Conservation (phyloP, 1,140 invertebrate species). For the Frieseomelitta varia region DNA sequence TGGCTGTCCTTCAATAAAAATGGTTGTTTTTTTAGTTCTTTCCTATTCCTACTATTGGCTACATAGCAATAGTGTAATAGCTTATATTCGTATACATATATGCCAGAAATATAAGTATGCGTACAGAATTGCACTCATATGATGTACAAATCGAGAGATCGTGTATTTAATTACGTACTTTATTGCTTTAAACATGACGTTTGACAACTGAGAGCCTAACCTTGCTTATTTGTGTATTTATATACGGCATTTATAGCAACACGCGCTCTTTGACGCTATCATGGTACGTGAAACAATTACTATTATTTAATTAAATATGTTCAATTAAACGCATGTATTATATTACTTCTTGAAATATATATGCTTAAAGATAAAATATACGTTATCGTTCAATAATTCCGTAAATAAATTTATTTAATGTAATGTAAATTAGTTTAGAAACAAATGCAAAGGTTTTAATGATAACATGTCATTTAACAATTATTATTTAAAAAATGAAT, state of each 20-base stretch:
- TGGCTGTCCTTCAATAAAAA: background rate
- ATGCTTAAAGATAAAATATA: background rate
- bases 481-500: background rate
- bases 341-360: background rate
- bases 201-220: conserved; percentile 57
- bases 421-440: background rate
- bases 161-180: conserved; percentile 26
- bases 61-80: background rate
- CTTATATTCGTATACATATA: background rate
- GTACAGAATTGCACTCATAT: background rate
- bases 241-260: conserved; percentile 47
- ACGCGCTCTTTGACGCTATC: conserved; percentile 8
- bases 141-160: background rate
- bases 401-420: background rate
- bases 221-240: conserved; percentile 48
- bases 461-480: background rate
- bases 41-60: background rate
- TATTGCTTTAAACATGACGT: conserved; percentile 50
- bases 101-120: background rate
- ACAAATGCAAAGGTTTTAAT: background rate
- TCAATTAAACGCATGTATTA: background rate
- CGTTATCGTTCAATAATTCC: background rate
- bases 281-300: conserved; percentile 52
- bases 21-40: background rate
- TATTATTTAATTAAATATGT: background rate